Evolutionary conservation across 2,113 vertebrate species (phyloP).

Genomic region (Spea multiplicata): DNA sequence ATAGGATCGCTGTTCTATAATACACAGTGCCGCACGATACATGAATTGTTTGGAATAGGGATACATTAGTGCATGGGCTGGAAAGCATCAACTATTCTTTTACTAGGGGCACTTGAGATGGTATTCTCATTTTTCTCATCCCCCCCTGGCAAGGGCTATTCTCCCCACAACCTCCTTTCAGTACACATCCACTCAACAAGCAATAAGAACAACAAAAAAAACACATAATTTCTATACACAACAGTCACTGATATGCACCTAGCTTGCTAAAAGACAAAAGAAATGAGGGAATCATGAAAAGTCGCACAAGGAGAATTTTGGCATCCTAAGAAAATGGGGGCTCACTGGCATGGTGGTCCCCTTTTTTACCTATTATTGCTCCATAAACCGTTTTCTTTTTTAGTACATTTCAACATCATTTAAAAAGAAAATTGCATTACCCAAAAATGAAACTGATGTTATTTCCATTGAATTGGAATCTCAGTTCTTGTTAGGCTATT

Average conservation of each 20-base stretch:
- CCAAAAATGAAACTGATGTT: too few relatives aligned
- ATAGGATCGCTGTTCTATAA: background rate
- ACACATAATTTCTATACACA: conserved; percentile 56
- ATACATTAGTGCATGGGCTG: background rate
- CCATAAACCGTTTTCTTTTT: too few relatives aligned
- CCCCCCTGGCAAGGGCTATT: conserved; percentile 8
- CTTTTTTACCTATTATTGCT: background rate
- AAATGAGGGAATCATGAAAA: background rate
- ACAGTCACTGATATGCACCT: conserved; percentile 62
- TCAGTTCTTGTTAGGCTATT: too few relatives aligned
- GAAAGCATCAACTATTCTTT: background rate
- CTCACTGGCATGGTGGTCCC: background rate
- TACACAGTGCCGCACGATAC: background rate
- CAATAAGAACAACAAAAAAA: conserved; percentile 72
- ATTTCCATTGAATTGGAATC: too few relatives aligned
- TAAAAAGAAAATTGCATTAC: too few relatives aligned
- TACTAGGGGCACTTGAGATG: background rate
- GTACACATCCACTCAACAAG: conserved; percentile 56
- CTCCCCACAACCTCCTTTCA: conserved; percentile 60
- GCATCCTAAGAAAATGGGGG: background rate
- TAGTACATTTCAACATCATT: too few relatives aligned
- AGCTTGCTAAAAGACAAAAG: background rate
- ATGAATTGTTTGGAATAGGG: background rate
- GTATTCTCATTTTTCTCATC: background rate
- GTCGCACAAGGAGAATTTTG: background rate